Evolutionary conservation across 2,797 vertebrate genomes (phyloP).

Genomic region (Chrosomus eos): DNA sequence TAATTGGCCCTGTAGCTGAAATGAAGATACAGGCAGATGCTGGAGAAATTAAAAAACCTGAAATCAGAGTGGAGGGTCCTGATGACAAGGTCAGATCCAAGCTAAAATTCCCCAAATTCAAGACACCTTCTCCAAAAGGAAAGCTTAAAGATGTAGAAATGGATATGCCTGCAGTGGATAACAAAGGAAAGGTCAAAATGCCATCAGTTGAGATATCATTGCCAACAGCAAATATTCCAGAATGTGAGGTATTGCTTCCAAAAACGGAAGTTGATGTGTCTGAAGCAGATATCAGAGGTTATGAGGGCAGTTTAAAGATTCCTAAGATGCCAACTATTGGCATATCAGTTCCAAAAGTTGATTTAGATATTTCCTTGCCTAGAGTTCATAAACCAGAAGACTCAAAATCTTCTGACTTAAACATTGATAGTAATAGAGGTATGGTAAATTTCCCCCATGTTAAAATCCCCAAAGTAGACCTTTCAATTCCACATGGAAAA

Average conservation of each 20-base stretch:
- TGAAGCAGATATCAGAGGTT: constrained; percentile 74
- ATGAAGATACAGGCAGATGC: constrained; percentile 67
- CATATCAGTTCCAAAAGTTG: constrained; percentile 76
- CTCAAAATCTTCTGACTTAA: constrained; percentile 26
- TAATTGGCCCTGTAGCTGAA: constrained; percentile 67
- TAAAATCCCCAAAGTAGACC: constrained; percentile 68
- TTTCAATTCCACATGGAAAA: constrained; percentile 64
- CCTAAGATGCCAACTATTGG: constrained; percentile 76
- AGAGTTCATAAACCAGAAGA: constrained; percentile 57
- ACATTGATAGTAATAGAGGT: constrained; percentile 50
- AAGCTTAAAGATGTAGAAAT: constrained; percentile 63
- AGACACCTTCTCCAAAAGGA: constrained; percentile 65
- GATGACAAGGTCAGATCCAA: constrained; percentile 69
- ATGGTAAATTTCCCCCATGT: constrained; percentile 59
- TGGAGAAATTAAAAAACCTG: constrained; percentile 61
- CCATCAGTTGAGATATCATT: constrained; percentile 79
- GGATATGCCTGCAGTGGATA: constrained; percentile 59
- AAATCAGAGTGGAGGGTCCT: constrained; percentile 59
- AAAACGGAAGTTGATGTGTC: constrained; percentile 78
- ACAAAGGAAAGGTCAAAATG: constrained; percentile 73
- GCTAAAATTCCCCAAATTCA: constrained; percentile 73
- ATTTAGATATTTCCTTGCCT: constrained; percentile 73
- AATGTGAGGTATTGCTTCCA: constrained; percentile 72
- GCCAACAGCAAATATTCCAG: constrained; percentile 70
- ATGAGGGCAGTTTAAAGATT: constrained; percentile 79